Evolutionary conservation across 1,140 invertebrate species (phyloP).

Genomic region (Condylostylus longicornis): DNA sequence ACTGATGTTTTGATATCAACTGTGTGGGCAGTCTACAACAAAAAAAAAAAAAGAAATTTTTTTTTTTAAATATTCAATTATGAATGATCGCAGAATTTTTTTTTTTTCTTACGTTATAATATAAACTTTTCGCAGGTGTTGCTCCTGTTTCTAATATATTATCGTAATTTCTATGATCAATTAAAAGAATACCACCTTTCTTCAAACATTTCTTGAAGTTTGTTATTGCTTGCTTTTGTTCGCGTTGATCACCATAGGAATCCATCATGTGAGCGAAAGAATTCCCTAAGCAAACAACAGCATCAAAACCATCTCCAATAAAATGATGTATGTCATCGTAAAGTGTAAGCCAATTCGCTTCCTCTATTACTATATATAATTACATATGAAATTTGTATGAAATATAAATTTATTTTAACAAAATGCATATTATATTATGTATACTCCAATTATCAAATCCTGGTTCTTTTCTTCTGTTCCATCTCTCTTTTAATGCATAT

Average conservation of each 20-base stretch:
- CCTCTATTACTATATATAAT: conserved; percentile 52
- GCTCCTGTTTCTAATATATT: conserved; percentile 55
- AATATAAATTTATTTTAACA: neutral
- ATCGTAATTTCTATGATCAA: conserved; percentile 81
- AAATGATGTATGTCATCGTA: conserved; percentile 49
- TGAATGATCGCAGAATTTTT: neutral
- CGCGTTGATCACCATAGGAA: conserved; percentile 55
- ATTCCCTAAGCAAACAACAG: conserved; percentile 74
- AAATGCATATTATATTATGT: conserved; percentile 8
- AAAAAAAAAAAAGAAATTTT: conserved; percentile 5
- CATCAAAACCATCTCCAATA: conserved; percentile 51
- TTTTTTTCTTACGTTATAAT: conserved; percentile 61
- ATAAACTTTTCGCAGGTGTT: conserved; percentile 65
- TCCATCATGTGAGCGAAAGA: conserved; percentile 79
- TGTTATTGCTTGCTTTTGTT: conserved; percentile 56
- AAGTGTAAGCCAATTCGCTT: conserved; percentile 64
- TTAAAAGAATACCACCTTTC: conserved; percentile 67
- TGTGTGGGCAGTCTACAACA: conserved; percentile 56
- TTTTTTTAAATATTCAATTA: neutral
- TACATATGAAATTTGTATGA: neutral
- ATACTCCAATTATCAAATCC: conserved; percentile 73
- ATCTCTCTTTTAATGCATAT: conserved; percentile 67
- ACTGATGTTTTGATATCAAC: conserved; percentile 71
- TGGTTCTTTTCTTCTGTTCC: conserved; percentile 61
- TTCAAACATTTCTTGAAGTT: conserved; percentile 71